Evolutionary conservation across 1,140 invertebrate species (phyloP).

Genomic region (Cydia strobilella): DNA sequence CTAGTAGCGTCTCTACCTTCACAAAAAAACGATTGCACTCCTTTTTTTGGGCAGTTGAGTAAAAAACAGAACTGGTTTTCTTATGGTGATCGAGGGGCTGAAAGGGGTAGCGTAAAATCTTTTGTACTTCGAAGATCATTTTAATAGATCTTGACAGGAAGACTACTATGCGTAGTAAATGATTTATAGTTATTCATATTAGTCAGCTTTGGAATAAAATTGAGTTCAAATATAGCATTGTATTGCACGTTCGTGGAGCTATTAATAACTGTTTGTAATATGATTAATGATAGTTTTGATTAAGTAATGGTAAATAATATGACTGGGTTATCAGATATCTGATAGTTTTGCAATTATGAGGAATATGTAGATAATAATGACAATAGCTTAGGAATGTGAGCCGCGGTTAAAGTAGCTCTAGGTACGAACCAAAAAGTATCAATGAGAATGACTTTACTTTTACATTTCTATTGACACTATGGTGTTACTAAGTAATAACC

Average conservation of each 20-base stretch:
- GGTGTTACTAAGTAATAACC: no score
- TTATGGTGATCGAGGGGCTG: constrained; percentile 42
- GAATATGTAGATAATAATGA: neutral
- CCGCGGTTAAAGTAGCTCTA: no score
- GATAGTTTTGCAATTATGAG: constrained; percentile 10
- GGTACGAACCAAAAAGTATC: no score
- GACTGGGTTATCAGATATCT: neutral
- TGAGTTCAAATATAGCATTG: constrained; percentile 23
- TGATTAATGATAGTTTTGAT: constrained; percentile 29
- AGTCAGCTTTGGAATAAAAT: constrained; percentile 11
- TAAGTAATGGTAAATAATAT: constrained; percentile 28
- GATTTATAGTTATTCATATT: constrained; percentile 29
- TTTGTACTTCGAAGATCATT: constrained; percentile 14
- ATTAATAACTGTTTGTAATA: constrained; percentile 17
- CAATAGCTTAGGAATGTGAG: no score
- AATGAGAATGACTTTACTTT: no score
- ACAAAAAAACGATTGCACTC: neutral
- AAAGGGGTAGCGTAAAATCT: constrained; percentile 52
- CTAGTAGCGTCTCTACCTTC: neutral
- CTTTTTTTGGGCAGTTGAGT: constrained; percentile 14
- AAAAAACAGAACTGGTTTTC: constrained; percentile 52
- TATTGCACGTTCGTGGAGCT: neutral
- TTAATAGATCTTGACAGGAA: constrained; percentile 15
- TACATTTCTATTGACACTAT: no score
- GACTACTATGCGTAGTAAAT: neutral